phyloP scores from a whole-genome alignment of 1,140 invertebrate genomes.

The Chrysomallon squamiferum region DNA sequence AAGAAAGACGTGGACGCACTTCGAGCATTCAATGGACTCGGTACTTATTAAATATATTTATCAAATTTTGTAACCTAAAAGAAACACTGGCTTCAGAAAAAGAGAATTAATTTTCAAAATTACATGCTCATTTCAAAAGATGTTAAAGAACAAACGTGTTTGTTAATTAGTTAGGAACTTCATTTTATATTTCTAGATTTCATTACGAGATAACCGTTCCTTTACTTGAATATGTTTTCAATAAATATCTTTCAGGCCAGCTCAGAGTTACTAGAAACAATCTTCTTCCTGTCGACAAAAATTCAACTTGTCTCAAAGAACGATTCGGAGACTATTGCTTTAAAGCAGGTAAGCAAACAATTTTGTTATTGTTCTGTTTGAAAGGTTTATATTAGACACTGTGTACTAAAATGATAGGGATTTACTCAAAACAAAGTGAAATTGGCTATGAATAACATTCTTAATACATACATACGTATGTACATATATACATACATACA shows the following conservation, averaged over 20 bases:
- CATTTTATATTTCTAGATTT: not conserved
- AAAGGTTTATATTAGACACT: no score
- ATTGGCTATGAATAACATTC: no score
- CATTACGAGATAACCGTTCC: not conserved
- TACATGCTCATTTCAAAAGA: no score
- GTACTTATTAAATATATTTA: not conserved
- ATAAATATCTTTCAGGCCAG: constrained; percentile 70
- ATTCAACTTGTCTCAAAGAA: constrained; percentile 33
- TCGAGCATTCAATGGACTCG: constrained; percentile 12
- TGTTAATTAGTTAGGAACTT: no score
- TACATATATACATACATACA: no score
- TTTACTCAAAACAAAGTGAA: no score
- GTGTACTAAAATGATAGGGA: no score
- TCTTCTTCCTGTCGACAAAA: constrained; percentile 25
- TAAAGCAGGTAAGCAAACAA: constrained; percentile 30
- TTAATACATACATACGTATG: no score
- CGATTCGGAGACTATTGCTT: constrained; percentile 35
- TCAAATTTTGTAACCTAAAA: not conserved
- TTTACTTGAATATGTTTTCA: not conserved
- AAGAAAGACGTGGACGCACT: constrained; percentile 71
- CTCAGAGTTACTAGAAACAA: constrained; percentile 81
- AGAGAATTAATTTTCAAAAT: no score
- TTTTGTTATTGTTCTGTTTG: no score
- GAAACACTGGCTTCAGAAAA: not conserved
- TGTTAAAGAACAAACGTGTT: no score